Evolutionary conservation across 2,888 invertebrate species (phyloP).

Genomic region (Lycophotia porphyrea): DNA sequence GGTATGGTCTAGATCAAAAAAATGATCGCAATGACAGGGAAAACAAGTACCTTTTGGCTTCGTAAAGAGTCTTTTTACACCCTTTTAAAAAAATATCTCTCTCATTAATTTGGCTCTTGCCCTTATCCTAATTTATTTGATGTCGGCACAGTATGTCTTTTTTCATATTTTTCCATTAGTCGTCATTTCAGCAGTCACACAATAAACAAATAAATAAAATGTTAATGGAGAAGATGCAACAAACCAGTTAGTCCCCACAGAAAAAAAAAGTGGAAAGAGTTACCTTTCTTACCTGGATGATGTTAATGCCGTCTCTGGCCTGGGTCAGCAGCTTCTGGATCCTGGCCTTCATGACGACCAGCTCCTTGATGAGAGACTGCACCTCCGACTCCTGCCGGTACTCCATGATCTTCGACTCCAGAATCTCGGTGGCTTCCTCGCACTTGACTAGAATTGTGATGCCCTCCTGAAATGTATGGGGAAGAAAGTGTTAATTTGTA

Average conservation of each 20-base stretch:
- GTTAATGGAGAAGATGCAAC: conserved; percentile 16
- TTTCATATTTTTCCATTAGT: not conserved
- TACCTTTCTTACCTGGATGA: conserved; percentile 89
- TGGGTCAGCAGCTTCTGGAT: conserved; percentile 92
- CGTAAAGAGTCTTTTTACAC: too few relatives aligned
- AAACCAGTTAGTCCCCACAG: conserved; percentile 33
- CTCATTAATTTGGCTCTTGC: not conserved
- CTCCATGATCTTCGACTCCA: conserved; percentile 91
- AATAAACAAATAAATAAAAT: not conserved
- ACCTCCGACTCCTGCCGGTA: conserved; percentile 92
- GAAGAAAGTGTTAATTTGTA: not conserved
- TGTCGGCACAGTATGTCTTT: not conserved
- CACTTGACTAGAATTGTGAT: conserved; percentile 92
- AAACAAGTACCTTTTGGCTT: too few relatives aligned
- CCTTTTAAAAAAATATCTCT: not conserved
- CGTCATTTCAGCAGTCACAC: not conserved
- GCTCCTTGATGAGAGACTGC: conserved; percentile 88
- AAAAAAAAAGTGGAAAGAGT: conserved; percentile 53
- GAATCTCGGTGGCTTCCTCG: conserved; percentile 91
- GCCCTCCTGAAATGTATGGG: conserved; percentile 90
- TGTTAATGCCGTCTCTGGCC: conserved; percentile 92
- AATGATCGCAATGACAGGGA: too few relatives aligned
- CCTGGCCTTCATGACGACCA: conserved; percentile 91
- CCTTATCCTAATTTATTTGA: not conserved
- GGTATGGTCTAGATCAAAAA: too few relatives aligned